A percentile compares a stretch with the other conserved stretches of the same genome.
Evolutionary conservation across 2,797 vertebrate genomes (phyloP).

Genomic region (Myotis daubentonii): DNA sequence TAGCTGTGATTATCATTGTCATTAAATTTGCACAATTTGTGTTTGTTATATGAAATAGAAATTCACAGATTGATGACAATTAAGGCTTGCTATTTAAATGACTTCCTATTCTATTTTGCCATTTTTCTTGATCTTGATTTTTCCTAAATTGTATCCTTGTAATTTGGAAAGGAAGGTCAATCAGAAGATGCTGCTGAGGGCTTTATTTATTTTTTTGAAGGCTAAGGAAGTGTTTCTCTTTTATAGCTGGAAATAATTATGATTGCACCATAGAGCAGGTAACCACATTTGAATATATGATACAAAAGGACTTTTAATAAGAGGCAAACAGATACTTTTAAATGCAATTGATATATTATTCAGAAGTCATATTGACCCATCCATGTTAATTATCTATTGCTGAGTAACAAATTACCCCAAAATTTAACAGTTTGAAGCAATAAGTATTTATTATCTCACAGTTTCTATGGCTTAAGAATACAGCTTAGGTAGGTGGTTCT

Average conservation of each 20-base stretch:
- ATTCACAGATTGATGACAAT: background rate
- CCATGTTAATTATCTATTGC: background rate
- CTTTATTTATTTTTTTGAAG: background rate
- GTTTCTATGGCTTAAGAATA: background rate
- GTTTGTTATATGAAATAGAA: background rate
- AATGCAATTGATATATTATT: background rate
- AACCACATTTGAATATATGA: slow-evolving; percentile 18
- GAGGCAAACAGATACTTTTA: background rate
- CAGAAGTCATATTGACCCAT: background rate
- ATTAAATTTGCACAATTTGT: background rate
- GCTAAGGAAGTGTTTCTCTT: background rate
- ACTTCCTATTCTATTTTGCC: background rate
- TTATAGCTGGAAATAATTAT: background rate
- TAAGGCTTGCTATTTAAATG: slow-evolving; percentile 9
- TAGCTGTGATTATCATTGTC: background rate
- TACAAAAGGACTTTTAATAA: background rate
- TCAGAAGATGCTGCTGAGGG: background rate
- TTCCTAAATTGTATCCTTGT: background rate
- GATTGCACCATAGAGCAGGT: background rate
- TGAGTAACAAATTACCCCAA: background rate
- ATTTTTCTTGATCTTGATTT: slow-evolving; percentile 1
- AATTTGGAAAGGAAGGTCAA: background rate
- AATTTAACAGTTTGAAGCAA: background rate
- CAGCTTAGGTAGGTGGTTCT: background rate
- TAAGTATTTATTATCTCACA: background rate